Evolutionary conservation across 2,113 vertebrate genomes (phyloP).

Genomic region (Nothocercus julius): DNA sequence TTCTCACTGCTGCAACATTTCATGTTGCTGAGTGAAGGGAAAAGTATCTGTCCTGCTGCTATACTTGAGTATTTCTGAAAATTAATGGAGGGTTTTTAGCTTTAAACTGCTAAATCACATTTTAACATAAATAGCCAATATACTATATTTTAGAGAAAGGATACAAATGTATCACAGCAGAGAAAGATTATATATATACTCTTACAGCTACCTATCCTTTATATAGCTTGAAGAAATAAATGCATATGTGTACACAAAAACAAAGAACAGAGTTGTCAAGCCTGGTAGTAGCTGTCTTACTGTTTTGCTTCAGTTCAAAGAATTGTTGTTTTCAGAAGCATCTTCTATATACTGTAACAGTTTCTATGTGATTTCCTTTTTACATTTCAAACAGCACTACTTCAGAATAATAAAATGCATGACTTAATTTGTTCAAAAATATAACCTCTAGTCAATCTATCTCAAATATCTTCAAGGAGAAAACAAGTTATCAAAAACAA

Average conservation of each 20-base stretch:
- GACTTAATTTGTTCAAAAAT: neutral
- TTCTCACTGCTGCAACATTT: neutral
- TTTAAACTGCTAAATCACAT: neutral
- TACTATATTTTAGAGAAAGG: neutral
- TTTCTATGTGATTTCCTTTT: neutral
- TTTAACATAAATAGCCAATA: neutral
- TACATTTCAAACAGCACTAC: neutral
- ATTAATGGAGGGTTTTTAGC: neutral
- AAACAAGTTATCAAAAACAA: neutral
- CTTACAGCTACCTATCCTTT: neutral
- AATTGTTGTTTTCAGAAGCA: neutral
- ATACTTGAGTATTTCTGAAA: neutral
- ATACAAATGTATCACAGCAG: neutral
- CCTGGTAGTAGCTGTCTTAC: neutral
- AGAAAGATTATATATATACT: fast-evolving
- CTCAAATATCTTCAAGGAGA: neutral
- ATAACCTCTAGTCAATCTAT: neutral
- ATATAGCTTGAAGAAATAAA: neutral
- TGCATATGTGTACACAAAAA: neutral
- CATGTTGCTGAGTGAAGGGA: neutral
- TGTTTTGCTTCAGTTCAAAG: neutral
- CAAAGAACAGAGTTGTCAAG: neutral
- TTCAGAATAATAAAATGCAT: neutral
- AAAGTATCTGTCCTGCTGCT: neutral
- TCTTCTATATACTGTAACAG: neutral